Evolutionary conservation across 2,113 vertebrate species (phyloP).

Genomic region (Tetraodon nigroviridis): DNA sequence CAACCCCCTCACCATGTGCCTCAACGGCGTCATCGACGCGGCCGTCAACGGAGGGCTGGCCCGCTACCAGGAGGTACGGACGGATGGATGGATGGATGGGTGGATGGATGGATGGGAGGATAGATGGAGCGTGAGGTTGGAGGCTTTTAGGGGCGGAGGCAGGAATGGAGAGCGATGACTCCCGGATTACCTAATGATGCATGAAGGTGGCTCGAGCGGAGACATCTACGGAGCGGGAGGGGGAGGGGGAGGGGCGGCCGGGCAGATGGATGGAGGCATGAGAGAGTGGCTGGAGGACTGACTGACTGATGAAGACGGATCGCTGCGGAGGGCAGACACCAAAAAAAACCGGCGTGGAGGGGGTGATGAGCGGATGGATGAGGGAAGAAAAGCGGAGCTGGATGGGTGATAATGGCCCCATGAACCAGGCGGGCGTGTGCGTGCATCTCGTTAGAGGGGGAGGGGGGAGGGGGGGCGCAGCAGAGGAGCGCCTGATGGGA

Average conservation of each 20-base stretch:
- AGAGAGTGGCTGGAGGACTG: slow-evolving; percentile 7
- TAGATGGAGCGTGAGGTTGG: slow-evolving; percentile 8
- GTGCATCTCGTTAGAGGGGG: slow-evolving; percentile 6
- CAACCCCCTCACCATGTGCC: slow-evolving; percentile 98
- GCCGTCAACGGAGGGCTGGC: slow-evolving; percentile 96
- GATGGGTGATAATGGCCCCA: slow-evolving; percentile 22
- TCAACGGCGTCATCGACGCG: slow-evolving; percentile 97
- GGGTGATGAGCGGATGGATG: slow-evolving; percentile 13
- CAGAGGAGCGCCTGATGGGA: background rate
- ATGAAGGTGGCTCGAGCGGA: slow-evolving; percentile 49
- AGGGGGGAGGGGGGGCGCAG: too few relatives aligned
- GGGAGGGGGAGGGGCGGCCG: slow-evolving; percentile 6
- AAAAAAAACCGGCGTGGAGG: slow-evolving; percentile 16
- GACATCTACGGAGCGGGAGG: slow-evolving; percentile 29
- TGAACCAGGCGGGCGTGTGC: slow-evolving; percentile 27
- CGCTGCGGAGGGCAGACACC: slow-evolving; percentile 14
- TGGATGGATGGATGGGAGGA: slow-evolving; percentile 17
- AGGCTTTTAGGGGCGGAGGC: slow-evolving; percentile 32
- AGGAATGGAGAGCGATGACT: slow-evolving; percentile 27
- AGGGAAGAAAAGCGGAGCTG: slow-evolving; percentile 3
- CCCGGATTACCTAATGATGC: slow-evolving; percentile 56
- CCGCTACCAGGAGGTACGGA: slow-evolving; percentile 92
- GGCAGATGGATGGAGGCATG: slow-evolving; percentile 29
- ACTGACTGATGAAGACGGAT: slow-evolving; percentile 13
- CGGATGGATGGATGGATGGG: slow-evolving; percentile 20